phyloP scores from a whole-genome alignment of 2,113 vertebrate species.

The Ardeotis arabs region DNA sequence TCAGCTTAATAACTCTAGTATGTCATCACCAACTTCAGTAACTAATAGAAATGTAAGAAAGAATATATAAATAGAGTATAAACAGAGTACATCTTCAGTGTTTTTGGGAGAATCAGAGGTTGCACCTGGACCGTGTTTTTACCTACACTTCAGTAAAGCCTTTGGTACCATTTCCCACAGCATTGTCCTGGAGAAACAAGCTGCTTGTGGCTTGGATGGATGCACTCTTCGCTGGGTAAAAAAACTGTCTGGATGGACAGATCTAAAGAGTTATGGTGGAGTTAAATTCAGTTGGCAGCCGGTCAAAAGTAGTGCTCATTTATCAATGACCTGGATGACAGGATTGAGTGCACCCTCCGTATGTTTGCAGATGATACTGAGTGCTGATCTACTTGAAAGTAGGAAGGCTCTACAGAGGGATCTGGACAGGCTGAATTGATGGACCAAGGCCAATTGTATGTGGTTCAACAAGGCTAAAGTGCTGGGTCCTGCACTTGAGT shows the following conservation, averaged over 20 bases:
- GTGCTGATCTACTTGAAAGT: not conserved
- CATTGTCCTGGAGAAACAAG: not conserved
- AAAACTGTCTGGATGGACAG: not conserved
- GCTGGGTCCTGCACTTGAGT: fast-evolving
- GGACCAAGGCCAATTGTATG: not conserved
- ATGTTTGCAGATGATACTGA: not conserved
- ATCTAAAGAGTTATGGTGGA: too few relatives aligned
- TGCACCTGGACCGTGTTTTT: not conserved
- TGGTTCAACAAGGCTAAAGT: not conserved
- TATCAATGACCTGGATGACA: too few relatives aligned
- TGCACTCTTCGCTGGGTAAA: not conserved
- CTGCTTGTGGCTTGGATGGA: not conserved
- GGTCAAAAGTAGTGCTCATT: not conserved
- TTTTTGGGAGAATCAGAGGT: not conserved
- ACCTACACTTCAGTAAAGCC: not conserved
- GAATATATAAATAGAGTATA: not conserved
- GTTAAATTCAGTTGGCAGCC: fast-evolving
- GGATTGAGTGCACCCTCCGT: fast-evolving
- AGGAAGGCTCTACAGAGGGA: not conserved
- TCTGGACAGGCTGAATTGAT: not conserved
- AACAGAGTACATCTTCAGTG: not conserved
- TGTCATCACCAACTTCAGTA: not conserved
- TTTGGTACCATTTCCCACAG: not conserved
- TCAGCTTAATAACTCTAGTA: not conserved
- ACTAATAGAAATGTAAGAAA: not conserved